phyloP scores from a whole-genome alignment of 2,113 vertebrate species.

The Paramisgurnus dabryanus region DNA sequence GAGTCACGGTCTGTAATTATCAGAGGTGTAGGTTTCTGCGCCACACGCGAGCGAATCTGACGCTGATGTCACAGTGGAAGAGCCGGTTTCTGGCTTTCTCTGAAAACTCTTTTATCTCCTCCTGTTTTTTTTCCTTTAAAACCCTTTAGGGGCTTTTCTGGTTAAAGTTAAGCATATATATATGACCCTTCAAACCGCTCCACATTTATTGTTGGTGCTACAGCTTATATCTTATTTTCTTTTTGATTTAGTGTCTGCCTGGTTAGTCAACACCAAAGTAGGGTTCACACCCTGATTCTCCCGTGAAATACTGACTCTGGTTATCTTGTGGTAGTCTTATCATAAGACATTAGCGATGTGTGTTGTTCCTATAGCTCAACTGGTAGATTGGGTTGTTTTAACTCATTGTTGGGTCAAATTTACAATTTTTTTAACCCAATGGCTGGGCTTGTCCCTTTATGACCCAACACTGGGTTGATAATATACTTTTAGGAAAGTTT shows the following conservation, averaged over 20 bases:
- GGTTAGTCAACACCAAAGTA: conserved; percentile 14
- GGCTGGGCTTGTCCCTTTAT: too few species aligned
- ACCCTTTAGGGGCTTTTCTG: background rate
- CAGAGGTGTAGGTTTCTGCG: conserved; percentile 34
- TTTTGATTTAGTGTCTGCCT: conserved; percentile 20
- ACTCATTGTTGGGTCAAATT: too few species aligned
- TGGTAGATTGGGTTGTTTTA: too few species aligned
- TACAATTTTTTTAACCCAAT: too few species aligned
- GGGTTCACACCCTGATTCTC: background rate
- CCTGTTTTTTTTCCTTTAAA: background rate
- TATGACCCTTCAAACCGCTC: background rate
- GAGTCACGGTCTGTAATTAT: conserved; percentile 50
- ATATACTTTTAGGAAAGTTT: too few species aligned
- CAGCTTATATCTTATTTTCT: conserved; percentile 36
- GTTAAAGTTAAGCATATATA: background rate
- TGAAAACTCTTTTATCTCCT: background rate
- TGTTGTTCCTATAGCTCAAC: too few species aligned
- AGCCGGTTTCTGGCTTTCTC: conserved; percentile 42
- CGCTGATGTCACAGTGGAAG: conserved; percentile 14
- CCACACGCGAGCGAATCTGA: conserved; percentile 5
- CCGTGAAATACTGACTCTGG: conserved; percentile 4
- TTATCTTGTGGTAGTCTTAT: background rate
- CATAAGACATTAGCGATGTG: background rate
- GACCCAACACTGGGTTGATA: too few species aligned
- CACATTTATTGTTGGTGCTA: background rate